Conservation (phyloP, 2,888 invertebrate species). For the Rhodophaea formosa region DNA sequence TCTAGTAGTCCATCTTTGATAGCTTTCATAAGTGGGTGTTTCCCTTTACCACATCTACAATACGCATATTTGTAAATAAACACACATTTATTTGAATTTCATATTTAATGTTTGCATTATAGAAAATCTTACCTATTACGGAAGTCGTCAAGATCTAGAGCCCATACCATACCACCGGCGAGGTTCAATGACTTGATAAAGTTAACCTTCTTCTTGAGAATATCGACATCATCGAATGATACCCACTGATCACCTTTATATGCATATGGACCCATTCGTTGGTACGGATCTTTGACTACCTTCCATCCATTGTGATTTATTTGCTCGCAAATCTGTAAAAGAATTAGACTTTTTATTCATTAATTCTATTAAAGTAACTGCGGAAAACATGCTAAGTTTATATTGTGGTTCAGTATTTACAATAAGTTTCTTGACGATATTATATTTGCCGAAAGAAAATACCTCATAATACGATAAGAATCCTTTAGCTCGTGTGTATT, state of each 20-base stretch:
- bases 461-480: slow-evolving; percentile 94
- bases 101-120: background rate
- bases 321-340: slow-evolving; percentile 88
- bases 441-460: slow-evolving; percentile 17
- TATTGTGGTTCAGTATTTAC: no score
- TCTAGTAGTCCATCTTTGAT: slow-evolving; percentile 86
- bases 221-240: slow-evolving; percentile 91
- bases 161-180: slow-evolving; percentile 96
- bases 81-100: background rate
- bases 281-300: slow-evolving; percentile 88
- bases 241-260: slow-evolving; percentile 95
- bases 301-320: slow-evolving; percentile 89
- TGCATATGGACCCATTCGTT: slow-evolving; percentile 93
- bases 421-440: no score
- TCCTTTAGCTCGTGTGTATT: slow-evolving; percentile 91
- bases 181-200: slow-evolving; percentile 88
- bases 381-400: no score
- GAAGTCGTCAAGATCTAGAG: slow-evolving; percentile 93
- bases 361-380: no score
- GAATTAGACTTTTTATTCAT: no score
- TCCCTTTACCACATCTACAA: slow-evolving; percentile 87
- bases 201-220: slow-evolving; percentile 89
- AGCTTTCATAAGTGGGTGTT: slow-evolving; percentile 89
- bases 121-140: slow-evolving; percentile 75
- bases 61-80: background rate